phyloP scores from a whole-genome alignment of 2,113 vertebrate species.

The Eonycteris spelaea region DNA sequence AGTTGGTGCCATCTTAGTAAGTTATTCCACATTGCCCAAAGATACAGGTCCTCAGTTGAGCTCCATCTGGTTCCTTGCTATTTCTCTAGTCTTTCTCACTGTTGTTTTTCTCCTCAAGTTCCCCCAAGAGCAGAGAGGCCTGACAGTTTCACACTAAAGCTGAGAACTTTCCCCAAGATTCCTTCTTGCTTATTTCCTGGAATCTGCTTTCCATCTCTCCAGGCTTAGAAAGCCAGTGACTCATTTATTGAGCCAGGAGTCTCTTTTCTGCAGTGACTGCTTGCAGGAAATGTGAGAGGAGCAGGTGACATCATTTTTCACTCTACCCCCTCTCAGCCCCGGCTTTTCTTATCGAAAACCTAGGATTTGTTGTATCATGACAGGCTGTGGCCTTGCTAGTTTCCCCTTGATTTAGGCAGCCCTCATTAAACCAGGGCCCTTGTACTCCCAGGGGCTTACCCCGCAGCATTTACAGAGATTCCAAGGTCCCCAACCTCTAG shows the following conservation, averaged over 20 bases:
- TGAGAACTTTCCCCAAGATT: constrained; percentile 35
- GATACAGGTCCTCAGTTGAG: background rate
- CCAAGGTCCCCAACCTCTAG: background rate
- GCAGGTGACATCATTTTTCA: background rate
- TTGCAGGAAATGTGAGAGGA: constrained; percentile 49
- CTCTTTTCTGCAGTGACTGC: background rate
- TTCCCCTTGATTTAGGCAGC: background rate
- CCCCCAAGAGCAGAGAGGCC: constrained; percentile 5
- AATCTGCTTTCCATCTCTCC: constrained; percentile 42
- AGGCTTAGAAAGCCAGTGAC: constrained; percentile 41
- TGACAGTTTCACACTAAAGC: constrained; percentile 40
- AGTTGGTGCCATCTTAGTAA: background rate
- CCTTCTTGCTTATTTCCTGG: constrained; percentile 47
- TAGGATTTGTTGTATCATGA: background rate
- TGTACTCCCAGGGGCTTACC: background rate
- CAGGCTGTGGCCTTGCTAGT: background rate
- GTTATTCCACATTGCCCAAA: background rate
- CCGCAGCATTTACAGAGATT: background rate
- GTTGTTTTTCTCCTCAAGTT: constrained; percentile 34
- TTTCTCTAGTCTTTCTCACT: constrained; percentile 13
- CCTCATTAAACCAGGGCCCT: background rate
- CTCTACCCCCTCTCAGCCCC: background rate
- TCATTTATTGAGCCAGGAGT: constrained; percentile 18
- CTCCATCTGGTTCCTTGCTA: background rate
- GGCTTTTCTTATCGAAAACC: constrained; percentile 25